Percentiles rank a stretch among this genome's conserved stretches.
phyloP scores from a whole-genome alignment of 2,888 invertebrate species.

The Silvanus unidentatus region DNA sequence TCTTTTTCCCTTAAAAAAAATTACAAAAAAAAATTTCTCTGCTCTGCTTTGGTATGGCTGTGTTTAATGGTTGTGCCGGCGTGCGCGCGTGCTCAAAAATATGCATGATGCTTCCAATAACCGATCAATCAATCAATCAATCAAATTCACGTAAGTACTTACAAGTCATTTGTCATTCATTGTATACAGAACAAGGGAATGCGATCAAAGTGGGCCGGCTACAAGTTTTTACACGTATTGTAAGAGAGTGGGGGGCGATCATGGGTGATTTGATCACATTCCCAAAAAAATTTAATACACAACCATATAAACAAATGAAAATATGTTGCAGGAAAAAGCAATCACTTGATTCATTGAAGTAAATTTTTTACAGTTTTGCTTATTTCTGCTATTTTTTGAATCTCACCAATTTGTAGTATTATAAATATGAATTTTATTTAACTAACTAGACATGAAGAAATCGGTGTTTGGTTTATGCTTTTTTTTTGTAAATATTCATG shows the following conservation, averaged over 20 bases:
- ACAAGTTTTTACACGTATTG: no score
- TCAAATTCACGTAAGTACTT: slow-evolving; percentile 69
- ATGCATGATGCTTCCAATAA: slow-evolving; percentile 68
- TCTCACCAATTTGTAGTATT: slow-evolving; percentile 10
- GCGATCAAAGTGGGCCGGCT: slow-evolving; percentile 1
- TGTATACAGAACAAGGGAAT: slow-evolving; percentile 6
- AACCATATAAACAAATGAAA: no score
- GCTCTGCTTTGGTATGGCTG: slow-evolving; percentile 73
- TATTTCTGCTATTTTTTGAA: slow-evolving; percentile 20
- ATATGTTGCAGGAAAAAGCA: slow-evolving; percentile 21
- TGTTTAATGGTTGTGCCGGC: slow-evolving; percentile 72
- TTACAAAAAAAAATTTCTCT: slow-evolving; percentile 57
- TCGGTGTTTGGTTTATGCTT: no score
- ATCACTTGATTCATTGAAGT: neutral
- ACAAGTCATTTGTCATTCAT: slow-evolving; percentile 17
- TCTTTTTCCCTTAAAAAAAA: slow-evolving; percentile 59
- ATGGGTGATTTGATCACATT: neutral
- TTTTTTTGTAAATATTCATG: no score
- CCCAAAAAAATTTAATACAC: no score
- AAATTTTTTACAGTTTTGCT: slow-evolving; percentile 18
- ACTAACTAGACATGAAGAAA: no score
- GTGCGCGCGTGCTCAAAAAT: slow-evolving; percentile 45
- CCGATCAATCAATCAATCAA: slow-evolving; percentile 43
- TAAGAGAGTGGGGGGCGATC: no score
- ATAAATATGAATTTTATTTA: slow-evolving; percentile 4